These are phyloP conservation scores for Enteromius unitaeniatus DNA, from an alignment of 2,797 vertebrate genomes.

Conservation along the genomic window DNA sequence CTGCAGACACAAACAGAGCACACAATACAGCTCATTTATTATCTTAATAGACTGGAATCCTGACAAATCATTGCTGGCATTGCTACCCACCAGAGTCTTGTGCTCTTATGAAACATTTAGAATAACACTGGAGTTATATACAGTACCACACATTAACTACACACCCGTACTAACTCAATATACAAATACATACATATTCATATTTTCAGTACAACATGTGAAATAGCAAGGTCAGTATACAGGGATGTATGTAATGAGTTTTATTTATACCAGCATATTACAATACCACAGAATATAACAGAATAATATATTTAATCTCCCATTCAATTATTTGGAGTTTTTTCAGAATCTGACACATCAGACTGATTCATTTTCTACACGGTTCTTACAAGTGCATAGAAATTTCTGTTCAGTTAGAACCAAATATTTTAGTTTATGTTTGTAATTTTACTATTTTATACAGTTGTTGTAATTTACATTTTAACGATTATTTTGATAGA, in stretches of 20 bases:
- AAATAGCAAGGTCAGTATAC: neutral
- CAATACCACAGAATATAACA: neutral
- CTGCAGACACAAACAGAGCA: conserved; percentile 65
- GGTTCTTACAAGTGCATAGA: conserved; percentile 21
- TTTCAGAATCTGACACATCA: conserved; percentile 43
- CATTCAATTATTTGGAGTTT: neutral
- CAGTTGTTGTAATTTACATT: too few species aligned
- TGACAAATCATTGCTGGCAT: neutral
- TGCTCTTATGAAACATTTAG: neutral
- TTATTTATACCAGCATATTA: neutral
- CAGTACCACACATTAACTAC: neutral
- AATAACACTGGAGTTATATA: neutral
- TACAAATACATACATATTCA: neutral
- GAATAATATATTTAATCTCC: neutral
- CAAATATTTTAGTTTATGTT: conserved; percentile 32
- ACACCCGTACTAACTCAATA: neutral
- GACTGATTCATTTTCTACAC: conserved; percentile 22
- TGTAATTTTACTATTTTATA: conserved; percentile 15
- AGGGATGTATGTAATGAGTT: neutral
- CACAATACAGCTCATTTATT: conserved; percentile 6
- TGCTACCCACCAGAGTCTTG: neutral
- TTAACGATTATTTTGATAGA: neutral
- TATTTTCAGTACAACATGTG: too few species aligned
- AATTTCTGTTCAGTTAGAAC: conserved; percentile 28
- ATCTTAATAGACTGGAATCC: neutral